Evolutionary conservation across 2,888 invertebrate genomes (phyloP).

Genomic region (Rhorus exstirpatorius): DNA sequence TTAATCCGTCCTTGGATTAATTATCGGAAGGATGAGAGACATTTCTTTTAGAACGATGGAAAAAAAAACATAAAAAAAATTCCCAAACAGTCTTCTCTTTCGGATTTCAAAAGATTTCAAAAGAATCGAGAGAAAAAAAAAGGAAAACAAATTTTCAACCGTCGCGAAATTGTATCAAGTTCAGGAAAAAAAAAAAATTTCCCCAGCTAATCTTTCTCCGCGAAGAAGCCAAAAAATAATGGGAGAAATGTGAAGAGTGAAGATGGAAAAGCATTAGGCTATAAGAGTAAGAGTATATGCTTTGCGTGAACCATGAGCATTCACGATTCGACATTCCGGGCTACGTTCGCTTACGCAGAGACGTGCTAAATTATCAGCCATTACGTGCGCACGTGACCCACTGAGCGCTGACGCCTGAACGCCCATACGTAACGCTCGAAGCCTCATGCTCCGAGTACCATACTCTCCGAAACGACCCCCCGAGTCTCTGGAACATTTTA

Average conservation of each 20-base stretch:
- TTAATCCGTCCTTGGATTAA: conserved; percentile 14
- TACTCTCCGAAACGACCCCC: conserved; percentile 4
- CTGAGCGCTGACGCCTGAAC: not conserved
- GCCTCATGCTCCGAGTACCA: conserved; percentile 1
- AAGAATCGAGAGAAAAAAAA: too few relatives aligned
- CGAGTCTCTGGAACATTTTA: conserved; percentile 25
- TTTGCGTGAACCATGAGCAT: conserved; percentile 11
- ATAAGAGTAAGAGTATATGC: conserved; percentile 18
- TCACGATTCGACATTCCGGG: conserved; percentile 5
- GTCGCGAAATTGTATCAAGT: too few relatives aligned
- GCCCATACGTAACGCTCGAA: not conserved
- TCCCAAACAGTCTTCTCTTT: too few relatives aligned
- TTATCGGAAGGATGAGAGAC: not conserved
- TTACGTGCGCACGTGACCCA: conserved; percentile 58
- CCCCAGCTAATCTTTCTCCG: not conserved
- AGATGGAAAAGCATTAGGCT: not conserved
- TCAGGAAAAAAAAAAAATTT: not conserved
- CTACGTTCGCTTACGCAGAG: conserved; percentile 11
- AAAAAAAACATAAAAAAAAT: conserved; percentile 1
- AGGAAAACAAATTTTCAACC: too few relatives aligned
- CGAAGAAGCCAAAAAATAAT: conserved; percentile 15
- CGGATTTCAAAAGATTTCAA: too few relatives aligned
- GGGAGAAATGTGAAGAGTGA: not conserved
- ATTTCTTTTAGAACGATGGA: not conserved
- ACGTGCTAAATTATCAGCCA: conserved; percentile 49